Percentiles rank a stretch among this genome's conserved stretches.
Conservation (phyloP, 1,140 invertebrate genomes). For the Pollicipes pollicipes region DNA sequence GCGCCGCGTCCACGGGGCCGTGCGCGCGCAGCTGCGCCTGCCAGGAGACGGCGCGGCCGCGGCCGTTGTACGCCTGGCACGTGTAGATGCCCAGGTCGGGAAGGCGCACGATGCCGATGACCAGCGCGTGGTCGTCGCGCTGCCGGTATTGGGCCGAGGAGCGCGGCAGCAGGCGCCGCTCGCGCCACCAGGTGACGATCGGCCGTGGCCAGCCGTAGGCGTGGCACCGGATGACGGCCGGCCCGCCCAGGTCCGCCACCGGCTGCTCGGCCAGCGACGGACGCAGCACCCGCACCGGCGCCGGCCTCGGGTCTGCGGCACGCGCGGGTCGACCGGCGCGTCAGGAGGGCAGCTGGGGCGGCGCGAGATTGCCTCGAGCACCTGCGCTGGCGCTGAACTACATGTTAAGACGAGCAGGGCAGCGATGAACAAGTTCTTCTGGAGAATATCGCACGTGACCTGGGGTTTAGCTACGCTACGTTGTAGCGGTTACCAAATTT, state of each 20-base stretch:
- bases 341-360: no score
- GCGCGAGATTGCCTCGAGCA: no score
- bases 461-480: no score
- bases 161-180: constrained; percentile 50
- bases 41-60: constrained; percentile 53
- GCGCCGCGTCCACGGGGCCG: constrained; percentile 33
- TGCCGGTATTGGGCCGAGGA: constrained; percentile 50
- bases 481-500: no score
- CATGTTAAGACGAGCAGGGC: no score
- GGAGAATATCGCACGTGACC: no score
- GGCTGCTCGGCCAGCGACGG: constrained; percentile 20
- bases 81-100: constrained; percentile 56
- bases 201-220: constrained; percentile 68
- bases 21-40: constrained; percentile 47
- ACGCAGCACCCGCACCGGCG: constrained; percentile 27
- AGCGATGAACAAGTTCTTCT: no score
- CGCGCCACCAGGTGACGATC: constrained; percentile 69
- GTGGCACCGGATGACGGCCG: constrained; percentile 53
- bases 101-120: constrained; percentile 47
- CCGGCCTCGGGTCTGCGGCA: constrained; percentile 27
- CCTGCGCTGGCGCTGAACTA: no score
- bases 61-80: constrained; percentile 69
- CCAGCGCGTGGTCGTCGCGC: constrained; percentile 47
- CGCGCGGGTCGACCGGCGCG: background rate
- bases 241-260: constrained; percentile 46